Evolutionary conservation across 2,797 vertebrate species (phyloP), one percentile per base, ranked within the genome.

Genomic region (Iguana delicatissima): DNA sequence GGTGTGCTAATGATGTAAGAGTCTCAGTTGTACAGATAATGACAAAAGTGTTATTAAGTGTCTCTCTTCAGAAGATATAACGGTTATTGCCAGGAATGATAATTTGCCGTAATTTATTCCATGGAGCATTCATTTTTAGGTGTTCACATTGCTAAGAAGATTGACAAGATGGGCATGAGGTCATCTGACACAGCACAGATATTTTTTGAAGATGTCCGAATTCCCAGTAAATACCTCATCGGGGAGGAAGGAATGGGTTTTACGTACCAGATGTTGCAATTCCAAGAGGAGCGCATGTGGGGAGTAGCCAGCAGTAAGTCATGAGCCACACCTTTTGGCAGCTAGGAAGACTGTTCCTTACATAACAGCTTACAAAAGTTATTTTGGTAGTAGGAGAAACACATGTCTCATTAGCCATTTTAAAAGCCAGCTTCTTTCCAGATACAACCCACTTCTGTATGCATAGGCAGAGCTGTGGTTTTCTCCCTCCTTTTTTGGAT

Each of bases 251-350:
- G 98, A 95, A 98, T 98, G 97, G 98, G 98, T 89, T 99, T 99
- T 96, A 98, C 96, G 0, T 99, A 98, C 87, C 98, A 98, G 96
- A 99, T 99, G 98, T 95, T 99, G 87, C 98, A 99, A 88, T 99
- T 99, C 96, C 98, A 99, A 95, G 98, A 99, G 95, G 98, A 98
- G 94, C 94, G 97, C 20, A 97, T 99, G 81, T 98, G 98, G 98
- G 97, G 83, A 22, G 98, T 94, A 91, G 98, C 98, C 93, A 96
- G 87, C 46, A 55, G 98, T 98, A 97, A 98, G 98, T 96, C 72
- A 57, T 91, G 0, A 0, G 7, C 86, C 2, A 2, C 2, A 10
- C 79, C 82, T 69, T n/a, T 74, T 91, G 72, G n/a, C 62, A 85
- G 57, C 72, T 79, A 89, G 64, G 4, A 10, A 4, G 20, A 26